These are phyloP conservation scores for Puffinus mauretanicus DNA, from an alignment of 2,113 vertebrate genomes.

Conservation along the genomic window DNA sequence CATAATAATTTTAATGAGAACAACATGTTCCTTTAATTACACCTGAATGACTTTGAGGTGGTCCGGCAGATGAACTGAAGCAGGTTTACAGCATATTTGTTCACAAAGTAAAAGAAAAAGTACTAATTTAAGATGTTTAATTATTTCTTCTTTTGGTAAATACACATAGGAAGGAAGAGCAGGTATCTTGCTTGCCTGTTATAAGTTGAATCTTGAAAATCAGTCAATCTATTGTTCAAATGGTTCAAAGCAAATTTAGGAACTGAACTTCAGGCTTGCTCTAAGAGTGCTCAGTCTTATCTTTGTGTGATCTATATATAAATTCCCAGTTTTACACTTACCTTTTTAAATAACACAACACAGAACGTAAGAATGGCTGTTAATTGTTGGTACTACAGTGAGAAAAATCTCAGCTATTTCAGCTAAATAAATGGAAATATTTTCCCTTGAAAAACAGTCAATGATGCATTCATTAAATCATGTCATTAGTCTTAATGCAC, in stretches of 20 bases:
- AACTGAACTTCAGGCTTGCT: not conserved
- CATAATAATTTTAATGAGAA: not conserved
- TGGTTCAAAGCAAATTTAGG: not conserved
- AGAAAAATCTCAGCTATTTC: not conserved
- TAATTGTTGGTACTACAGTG: not conserved
- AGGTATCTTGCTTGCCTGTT: not conserved
- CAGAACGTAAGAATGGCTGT: not conserved
- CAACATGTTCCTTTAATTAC: not conserved
- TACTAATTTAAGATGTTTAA: not conserved
- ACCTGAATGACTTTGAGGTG: constrained; percentile 12
- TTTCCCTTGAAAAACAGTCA: not conserved
- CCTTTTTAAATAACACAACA: not conserved
- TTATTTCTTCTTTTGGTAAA: not conserved
- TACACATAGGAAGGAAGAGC: not conserved
- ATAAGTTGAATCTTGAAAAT: not conserved
- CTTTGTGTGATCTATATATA: too few relatives aligned
- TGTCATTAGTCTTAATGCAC: not conserved
- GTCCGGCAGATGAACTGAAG: not conserved
- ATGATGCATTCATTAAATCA: not conserved
- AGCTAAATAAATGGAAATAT: not conserved
- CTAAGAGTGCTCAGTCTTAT: not conserved
- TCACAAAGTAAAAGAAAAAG: not conserved
- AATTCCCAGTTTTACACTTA: not conserved
- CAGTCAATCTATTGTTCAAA: not conserved
- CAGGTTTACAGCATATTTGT: not conserved